Conservation (phyloP, 2,888 invertebrate genomes). For the Melanophora roralis region DNA sequence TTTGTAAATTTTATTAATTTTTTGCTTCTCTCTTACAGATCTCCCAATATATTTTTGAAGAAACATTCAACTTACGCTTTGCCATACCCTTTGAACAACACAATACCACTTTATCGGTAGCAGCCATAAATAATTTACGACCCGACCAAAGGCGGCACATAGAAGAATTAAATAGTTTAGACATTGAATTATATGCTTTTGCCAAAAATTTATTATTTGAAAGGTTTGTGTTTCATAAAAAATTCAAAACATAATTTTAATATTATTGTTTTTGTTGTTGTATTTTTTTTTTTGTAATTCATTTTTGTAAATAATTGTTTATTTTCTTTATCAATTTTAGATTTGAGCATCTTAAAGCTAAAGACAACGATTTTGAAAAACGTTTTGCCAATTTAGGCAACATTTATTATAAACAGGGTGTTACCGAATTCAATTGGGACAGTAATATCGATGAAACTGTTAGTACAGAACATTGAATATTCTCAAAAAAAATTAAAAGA, state of each 20-base stretch:
- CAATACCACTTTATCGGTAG: conserved; percentile 91
- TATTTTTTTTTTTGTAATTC: not conserved
- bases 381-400: conserved; percentile 91
- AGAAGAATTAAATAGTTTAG: conserved; percentile 89
- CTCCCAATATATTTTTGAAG: conserved; percentile 95
- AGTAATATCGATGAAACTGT: conserved; percentile 85
- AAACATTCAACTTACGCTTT: conserved; percentile 93
- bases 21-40: conserved; percentile 81
- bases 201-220: conserved; percentile 92
- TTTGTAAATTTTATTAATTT: conserved; percentile 9
- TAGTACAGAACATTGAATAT: conserved; percentile 75
- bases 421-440: conserved; percentile 93
- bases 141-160: conserved; percentile 86
- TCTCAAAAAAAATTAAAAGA: conserved; percentile 59
- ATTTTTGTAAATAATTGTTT: conserved; percentile 40
- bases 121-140: conserved; percentile 87
- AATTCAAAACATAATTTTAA: conserved; percentile 20
- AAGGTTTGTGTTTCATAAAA: conserved; percentile 77
- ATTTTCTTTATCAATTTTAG: conserved; percentile 76
- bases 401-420: conserved; percentile 84
- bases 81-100: conserved; percentile 94
- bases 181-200: conserved; percentile 94
- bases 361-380: conserved; percentile 88
- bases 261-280: not conserved
- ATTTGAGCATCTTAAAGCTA: conserved; percentile 87